phyloP scores from a whole-genome alignment of 1,140 invertebrate species.

The Reticulitermes speratus region DNA sequence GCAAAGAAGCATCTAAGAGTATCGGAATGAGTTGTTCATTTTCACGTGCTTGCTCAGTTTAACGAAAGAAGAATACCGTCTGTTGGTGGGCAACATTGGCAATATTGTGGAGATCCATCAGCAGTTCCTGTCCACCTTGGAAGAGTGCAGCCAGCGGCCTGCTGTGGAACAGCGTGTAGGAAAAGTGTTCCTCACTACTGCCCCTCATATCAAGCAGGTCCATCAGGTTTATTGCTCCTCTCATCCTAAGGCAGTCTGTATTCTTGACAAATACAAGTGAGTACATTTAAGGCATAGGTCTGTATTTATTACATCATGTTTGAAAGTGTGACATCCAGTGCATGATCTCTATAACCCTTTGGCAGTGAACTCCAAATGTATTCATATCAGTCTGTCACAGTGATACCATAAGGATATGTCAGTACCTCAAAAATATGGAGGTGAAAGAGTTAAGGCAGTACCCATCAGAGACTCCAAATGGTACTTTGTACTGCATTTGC shows the following conservation, averaged over 20 bases:
- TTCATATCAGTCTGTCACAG: too few relatives aligned
- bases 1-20: too few relatives aligned
- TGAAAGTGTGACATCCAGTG: too few relatives aligned
- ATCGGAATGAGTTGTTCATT: not conserved
- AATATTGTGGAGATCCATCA: slow-evolving; percentile 84
- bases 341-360: too few relatives aligned
- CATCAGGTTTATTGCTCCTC: slow-evolving; percentile 86
- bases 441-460: too few relatives aligned
- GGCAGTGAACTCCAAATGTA: too few relatives aligned
- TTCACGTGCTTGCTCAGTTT: slow-evolving; percentile 59
- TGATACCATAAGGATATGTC: too few relatives aligned
- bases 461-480: too few relatives aligned
- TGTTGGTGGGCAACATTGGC: slow-evolving; percentile 83
- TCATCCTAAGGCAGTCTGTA: slow-evolving; percentile 89
- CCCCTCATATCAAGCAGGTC: slow-evolving; percentile 80
- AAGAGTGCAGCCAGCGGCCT: slow-evolving; percentile 68
- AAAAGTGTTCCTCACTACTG: slow-evolving; percentile 84
- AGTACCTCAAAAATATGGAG: too few relatives aligned
- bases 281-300: slow-evolving; percentile 38
- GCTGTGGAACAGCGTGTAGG: slow-evolving; percentile 82
- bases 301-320: slow-evolving; percentile 26
- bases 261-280: slow-evolving; percentile 88
- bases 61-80: slow-evolving; percentile 78
- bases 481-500: too few relatives aligned
- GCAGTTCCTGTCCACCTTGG: slow-evolving; percentile 72